Evolutionary conservation across 2,113 vertebrate species (phyloP).

Genomic region (Podocnemis expansa): DNA sequence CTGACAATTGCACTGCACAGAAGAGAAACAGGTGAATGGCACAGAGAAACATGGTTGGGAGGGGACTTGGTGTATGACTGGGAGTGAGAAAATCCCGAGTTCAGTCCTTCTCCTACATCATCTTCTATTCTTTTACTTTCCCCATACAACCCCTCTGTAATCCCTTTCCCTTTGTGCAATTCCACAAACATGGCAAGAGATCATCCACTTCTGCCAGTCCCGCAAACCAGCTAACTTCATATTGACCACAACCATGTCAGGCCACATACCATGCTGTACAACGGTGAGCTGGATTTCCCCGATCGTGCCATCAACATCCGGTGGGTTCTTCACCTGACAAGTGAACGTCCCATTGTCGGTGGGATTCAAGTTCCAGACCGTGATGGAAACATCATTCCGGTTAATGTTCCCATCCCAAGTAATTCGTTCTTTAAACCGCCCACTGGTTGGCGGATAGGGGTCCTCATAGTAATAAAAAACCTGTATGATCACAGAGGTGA

Average conservation of each 20-base stretch:
- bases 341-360: slow-evolving; percentile 90
- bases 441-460: slow-evolving; percentile 73
- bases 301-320: slow-evolving; percentile 84
- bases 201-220: too few species aligned
- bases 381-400: slow-evolving; percentile 84
- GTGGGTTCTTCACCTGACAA: slow-evolving; percentile 93
- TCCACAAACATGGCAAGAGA: neutral
- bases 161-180: accelerated
- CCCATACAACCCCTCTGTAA: accelerated
- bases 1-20: slow-evolving; percentile 85
- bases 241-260: accelerated
- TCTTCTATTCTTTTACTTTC: neutral
- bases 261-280: slow-evolving; percentile 76
- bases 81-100: accelerated
- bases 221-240: accelerated
- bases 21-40: slow-evolving; percentile 6
- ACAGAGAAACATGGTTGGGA: neutral
- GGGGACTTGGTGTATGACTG: neutral
- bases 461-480: slow-evolving; percentile 85
- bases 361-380: slow-evolving; percentile 85
- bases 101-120: neutral
- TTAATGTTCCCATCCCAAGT: slow-evolving; percentile 87
- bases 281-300: slow-evolving; percentile 87
- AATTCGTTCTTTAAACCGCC: slow-evolving; percentile 83
- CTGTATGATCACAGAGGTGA: slow-evolving; percentile 62